Percentiles rank a stretch among this genome's conserved stretches.
Evolutionary conservation across 2,888 invertebrate genomes (phyloP).

Genomic region (Rhingia rostrata): DNA sequence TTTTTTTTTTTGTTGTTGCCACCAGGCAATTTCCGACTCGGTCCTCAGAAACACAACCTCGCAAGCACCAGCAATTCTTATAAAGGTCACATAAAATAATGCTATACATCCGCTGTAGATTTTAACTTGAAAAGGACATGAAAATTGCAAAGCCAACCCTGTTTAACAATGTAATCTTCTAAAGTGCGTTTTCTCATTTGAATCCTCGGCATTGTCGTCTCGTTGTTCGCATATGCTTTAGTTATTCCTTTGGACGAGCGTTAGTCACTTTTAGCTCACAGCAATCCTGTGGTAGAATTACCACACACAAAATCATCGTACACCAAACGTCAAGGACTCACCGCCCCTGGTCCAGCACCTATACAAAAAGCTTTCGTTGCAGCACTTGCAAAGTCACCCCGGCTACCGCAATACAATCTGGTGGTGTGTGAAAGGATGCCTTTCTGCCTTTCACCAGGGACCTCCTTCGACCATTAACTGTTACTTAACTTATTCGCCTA

Average conservation of each 20-base stretch:
- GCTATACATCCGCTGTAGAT: neutral
- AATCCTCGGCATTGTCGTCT: neutral
- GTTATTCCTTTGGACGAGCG: conserved; percentile 13
- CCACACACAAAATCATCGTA: conserved; percentile 27
- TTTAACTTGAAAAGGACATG: neutral
- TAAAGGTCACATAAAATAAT: neutral
- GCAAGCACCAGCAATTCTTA: too few species aligned
- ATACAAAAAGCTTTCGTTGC: conserved; percentile 9
- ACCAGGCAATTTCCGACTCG: too few species aligned
- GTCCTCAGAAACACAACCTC: too few species aligned
- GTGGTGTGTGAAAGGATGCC: conserved; percentile 5
- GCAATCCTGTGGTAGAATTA: conserved; percentile 26
- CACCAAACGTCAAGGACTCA: conserved; percentile 17
- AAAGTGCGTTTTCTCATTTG: conserved; percentile 5
- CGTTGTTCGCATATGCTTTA: neutral
- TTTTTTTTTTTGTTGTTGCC: too few species aligned
- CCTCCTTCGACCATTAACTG: conserved; percentile 64
- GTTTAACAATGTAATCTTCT: conserved; percentile 4
- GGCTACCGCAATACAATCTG: conserved; percentile 19
- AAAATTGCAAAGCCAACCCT: neutral
- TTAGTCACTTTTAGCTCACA: conserved; percentile 26
- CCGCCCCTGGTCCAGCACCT: neutral
- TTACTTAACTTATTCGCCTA: conserved; percentile 64
- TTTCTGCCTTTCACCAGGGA: conserved; percentile 32
- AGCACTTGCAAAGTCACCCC: conserved; percentile 23